Percentiles rank a stretch among this genome's conserved stretches.
Evolutionary conservation across 1,140 invertebrate genomes (phyloP).

Genomic region (Papilio polyxenes): DNA sequence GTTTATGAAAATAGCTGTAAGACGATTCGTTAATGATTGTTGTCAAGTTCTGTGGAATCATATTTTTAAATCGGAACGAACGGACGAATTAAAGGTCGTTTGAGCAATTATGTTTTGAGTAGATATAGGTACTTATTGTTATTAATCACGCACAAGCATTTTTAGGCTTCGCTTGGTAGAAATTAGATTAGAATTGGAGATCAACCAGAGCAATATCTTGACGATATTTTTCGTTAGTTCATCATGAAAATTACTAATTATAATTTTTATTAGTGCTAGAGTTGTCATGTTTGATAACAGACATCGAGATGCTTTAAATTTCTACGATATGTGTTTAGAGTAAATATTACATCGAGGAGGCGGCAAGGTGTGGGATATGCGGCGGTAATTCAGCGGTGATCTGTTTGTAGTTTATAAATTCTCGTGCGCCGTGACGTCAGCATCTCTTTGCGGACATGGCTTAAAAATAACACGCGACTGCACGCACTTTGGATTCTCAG

Average conservation of each 20-base stretch:
- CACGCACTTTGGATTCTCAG: not conserved
- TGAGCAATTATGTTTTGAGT: too few relatives aligned
- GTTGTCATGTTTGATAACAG: not conserved
- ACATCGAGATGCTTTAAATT: not conserved
- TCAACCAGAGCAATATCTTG: too few relatives aligned
- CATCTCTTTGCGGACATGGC: not conserved
- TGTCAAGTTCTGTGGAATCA: not conserved
- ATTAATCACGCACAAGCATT: too few relatives aligned
- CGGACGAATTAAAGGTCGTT: not conserved
- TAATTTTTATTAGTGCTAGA: not conserved
- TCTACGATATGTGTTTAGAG: not conserved
- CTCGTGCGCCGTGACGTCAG: constrained; percentile 24
- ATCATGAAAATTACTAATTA: too few relatives aligned
- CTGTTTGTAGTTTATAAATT: constrained; percentile 22
- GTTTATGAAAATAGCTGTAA: not conserved
- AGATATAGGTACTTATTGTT: too few relatives aligned
- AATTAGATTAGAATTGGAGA: too few relatives aligned
- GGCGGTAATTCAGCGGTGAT: not conserved
- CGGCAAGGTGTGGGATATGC: not conserved
- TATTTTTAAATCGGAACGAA: not conserved
- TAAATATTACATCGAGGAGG: not conserved
- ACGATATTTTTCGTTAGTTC: too few relatives aligned
- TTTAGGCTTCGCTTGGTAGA: too few relatives aligned
- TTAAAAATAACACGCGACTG: constrained; percentile 12
- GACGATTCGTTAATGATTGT: not conserved